Evolutionary conservation across 2,113 vertebrate genomes (phyloP).

Genomic region (Struthio camelus): DNA sequence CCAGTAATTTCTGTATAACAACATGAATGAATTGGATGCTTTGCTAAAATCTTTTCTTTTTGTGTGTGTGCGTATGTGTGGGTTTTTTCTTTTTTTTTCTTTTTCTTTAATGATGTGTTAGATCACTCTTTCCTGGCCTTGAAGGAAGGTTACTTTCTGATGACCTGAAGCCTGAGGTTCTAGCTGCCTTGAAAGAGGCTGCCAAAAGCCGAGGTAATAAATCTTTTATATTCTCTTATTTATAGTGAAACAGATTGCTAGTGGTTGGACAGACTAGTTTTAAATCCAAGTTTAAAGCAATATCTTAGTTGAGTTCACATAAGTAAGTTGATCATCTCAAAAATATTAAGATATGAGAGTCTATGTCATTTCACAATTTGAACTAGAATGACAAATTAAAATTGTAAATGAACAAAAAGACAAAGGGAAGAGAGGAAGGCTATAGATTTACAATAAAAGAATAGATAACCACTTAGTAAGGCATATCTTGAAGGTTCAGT

Average conservation of each 20-base stretch:
- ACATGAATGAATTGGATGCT: not conserved
- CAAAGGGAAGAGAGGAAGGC: not conserved
- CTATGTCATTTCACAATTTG: not conserved
- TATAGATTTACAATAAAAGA: not conserved
- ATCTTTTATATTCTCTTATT: not conserved
- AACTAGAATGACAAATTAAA: not conserved
- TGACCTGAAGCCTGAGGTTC: conserved; percentile 84
- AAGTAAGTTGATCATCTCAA: not conserved
- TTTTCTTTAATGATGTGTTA: conserved; percentile 68
- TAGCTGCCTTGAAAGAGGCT: conserved; percentile 90
- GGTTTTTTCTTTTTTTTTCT: not conserved
- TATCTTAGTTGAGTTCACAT: not conserved
- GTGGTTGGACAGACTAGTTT: not conserved
- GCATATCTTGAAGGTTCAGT: not conserved
- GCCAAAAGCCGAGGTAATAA: conserved; percentile 92
- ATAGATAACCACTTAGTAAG: not conserved
- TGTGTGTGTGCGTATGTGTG: too few relatives aligned
- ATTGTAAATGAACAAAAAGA: not conserved
- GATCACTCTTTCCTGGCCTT: conserved; percentile 92
- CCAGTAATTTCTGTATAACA: not conserved
- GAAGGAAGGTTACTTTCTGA: conserved; percentile 91
- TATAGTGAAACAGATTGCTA: not conserved
- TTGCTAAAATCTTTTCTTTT: not conserved
- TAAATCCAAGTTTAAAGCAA: not conserved
- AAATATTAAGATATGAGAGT: accelerated